These are phyloP conservation scores for Sylvia atricapilla DNA, from an alignment of 2,113 vertebrate species.

Conservation along the genomic window DNA sequence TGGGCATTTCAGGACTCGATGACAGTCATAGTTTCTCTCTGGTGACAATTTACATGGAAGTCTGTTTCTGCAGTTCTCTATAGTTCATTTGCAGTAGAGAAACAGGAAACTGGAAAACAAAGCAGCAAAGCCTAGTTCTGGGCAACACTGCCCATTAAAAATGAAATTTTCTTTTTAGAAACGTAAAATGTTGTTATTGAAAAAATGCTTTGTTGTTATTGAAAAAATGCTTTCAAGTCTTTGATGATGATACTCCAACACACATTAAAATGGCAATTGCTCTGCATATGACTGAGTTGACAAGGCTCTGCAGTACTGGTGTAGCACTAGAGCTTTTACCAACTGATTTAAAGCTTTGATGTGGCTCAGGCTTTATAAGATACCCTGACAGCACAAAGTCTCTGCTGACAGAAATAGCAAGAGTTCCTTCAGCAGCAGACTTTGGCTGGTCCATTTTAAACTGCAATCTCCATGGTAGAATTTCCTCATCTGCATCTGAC, in stretches of 20 bases:
- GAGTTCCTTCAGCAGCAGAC: not conserved
- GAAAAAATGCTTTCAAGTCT: not conserved
- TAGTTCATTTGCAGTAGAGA: not conserved
- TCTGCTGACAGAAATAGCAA: not conserved
- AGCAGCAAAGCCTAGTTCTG: not conserved
- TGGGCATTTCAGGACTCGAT: not conserved
- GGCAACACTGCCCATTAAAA: not conserved
- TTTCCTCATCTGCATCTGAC: not conserved
- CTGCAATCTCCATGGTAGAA: not conserved
- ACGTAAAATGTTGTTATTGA: not conserved
- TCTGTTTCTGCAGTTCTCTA: not conserved
- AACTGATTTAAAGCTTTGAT: not conserved
- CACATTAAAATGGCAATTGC: not conserved
- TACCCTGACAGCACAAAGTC: not conserved
- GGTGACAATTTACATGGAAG: not conserved
- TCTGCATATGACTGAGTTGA: not conserved
- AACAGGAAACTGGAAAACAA: not conserved
- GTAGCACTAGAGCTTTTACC: not conserved
- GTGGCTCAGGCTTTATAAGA: constrained; percentile 14
- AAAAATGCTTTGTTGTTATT: not conserved
- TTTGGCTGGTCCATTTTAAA: not conserved
- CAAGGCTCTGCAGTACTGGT: not conserved
- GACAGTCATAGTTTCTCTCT: not conserved
- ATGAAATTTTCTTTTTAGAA: not conserved
- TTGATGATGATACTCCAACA: not conserved